Conservation (phyloP, 2,797 vertebrate genomes). For the Leptatherina wallacei region DNA sequence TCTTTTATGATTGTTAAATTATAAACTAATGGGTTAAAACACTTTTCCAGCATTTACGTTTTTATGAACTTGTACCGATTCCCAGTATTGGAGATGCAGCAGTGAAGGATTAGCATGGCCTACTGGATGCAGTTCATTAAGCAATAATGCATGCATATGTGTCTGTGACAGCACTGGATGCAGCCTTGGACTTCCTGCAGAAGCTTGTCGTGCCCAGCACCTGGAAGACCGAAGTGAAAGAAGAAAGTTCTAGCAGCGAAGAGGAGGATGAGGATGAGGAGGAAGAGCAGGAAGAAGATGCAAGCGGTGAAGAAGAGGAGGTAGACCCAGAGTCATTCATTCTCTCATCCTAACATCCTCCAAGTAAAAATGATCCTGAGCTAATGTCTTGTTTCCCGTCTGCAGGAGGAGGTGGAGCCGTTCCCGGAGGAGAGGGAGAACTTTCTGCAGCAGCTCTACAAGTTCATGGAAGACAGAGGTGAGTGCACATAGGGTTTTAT, state of each 20-base stretch:
- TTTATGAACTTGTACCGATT: background rate
- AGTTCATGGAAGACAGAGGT: slow-evolving; percentile 89
- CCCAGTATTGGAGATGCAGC: background rate
- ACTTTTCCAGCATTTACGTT: background rate
- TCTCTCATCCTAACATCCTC: background rate
- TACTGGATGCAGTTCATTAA: background rate
- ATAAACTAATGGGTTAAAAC: slow-evolving; percentile 5
- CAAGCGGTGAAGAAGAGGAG: slow-evolving; percentile 82
- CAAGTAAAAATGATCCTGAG: background rate
- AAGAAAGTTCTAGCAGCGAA: slow-evolving; percentile 87
- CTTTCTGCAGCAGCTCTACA: slow-evolving; percentile 88
- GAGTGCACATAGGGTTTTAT: slow-evolving; percentile 16
- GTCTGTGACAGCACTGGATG: slow-evolving; percentile 76
- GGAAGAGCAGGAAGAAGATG: slow-evolving; percentile 79
- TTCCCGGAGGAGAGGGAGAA: slow-evolving; percentile 86
- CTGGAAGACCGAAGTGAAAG: slow-evolving; percentile 87
- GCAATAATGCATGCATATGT: slow-evolving; percentile 13
- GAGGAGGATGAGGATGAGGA: slow-evolving; percentile 83
- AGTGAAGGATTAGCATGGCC: background rate
- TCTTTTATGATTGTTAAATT: background rate
- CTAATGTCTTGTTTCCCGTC: slow-evolving; percentile 55
- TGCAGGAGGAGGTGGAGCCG: slow-evolving; percentile 85
- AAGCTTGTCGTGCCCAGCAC: slow-evolving; percentile 72
- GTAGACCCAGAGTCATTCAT: slow-evolving; percentile 44
- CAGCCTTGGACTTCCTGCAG: slow-evolving; percentile 81